Evolutionary conservation across 2,888 invertebrate species (phyloP).

Genomic region (Anorthoa munda): DNA sequence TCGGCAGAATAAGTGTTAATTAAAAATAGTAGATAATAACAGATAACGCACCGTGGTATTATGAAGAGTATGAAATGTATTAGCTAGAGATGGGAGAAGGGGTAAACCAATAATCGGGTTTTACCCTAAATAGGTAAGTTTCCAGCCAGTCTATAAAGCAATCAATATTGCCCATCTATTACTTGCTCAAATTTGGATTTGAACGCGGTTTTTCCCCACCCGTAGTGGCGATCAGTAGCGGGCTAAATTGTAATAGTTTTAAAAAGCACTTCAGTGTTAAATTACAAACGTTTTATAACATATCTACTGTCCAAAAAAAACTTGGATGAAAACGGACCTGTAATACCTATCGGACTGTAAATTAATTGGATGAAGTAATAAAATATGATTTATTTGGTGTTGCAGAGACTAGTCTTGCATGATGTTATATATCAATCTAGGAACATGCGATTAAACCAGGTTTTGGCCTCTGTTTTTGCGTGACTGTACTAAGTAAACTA

Average conservation of each 20-base stretch:
- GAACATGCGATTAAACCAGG: conserved; percentile 27
- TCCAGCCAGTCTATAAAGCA: too few relatives aligned
- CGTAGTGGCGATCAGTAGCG: neutral
- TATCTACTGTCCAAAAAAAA: conserved; percentile 8
- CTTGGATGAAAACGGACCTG: neutral
- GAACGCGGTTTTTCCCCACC: too few relatives aligned
- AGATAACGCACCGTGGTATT: conserved; percentile 5
- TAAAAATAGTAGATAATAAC: conserved; percentile 47
- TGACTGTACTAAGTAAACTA: conserved; percentile 4
- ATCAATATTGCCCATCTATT: neutral
- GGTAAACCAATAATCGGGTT: neutral
- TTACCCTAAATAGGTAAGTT: too few relatives aligned
- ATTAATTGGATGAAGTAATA: conserved; percentile 44
- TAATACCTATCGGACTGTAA: conserved; percentile 16
- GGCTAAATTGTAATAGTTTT: neutral
- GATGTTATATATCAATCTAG: conserved; percentile 36
- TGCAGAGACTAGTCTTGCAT: conserved; percentile 44
- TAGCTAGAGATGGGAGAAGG: neutral
- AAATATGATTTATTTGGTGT: conserved; percentile 55
- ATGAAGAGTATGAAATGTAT: conserved; percentile 19
- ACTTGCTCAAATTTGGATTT: too few relatives aligned
- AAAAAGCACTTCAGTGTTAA: neutral
- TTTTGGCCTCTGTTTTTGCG: conserved; percentile 1
- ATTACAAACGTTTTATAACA: neutral
- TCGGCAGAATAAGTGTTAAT: conserved; percentile 47